Base-by-base conservation (phyloP, 2,113 vertebrate genomes). In the Spea multiplicata region DNA sequence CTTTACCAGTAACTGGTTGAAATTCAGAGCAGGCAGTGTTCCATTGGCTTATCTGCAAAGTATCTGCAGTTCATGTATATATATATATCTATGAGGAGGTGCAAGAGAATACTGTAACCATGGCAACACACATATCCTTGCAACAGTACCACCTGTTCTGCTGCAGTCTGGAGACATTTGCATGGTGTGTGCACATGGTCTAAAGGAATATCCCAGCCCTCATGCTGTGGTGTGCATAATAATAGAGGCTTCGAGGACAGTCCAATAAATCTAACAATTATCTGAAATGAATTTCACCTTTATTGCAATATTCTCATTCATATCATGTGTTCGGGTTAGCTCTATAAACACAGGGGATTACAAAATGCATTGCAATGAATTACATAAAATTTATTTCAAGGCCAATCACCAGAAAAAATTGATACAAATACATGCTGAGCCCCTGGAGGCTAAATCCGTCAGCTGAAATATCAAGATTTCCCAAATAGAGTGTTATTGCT, bases 61-160 rank as follows among this genome's bases (percentile, higher is more conserved):
- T 65, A 80, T 80, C 78, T 74, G 78, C 78, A 80, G 64, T 74
- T 73, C 48, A 47, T 74, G 44, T 44, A 68, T 66, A 49, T 68
- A 66, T 68, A 30, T 30, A 49, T n/a, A n/a, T n/a, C n/a, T n/a
- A n/a, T 61, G 71, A 45, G 13, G 62, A 67, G 44, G 70, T 45
- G 52, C 64, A 79, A 16, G 70, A 47, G 50, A 57, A 7, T 52
- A 16, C 10, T 73, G 65, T 59, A 61, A 66, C 78, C 71, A 80
- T 80, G 57, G 78, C 78, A 80, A 80, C 78, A 7, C 71, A 73
- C 71, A 67, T 80, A 17, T 50, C 71, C 62, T 68, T 74, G 53
- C 65, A 67, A 68, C 46, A 50, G 71, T 71, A 80, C 78, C 71
- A 80, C 78, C 78, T 80, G 78, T 74, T 68, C 71, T 74, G 71